phyloP scores from a whole-genome alignment of 1,140 invertebrate genomes.

The Macrosteles quadrilineatus region DNA sequence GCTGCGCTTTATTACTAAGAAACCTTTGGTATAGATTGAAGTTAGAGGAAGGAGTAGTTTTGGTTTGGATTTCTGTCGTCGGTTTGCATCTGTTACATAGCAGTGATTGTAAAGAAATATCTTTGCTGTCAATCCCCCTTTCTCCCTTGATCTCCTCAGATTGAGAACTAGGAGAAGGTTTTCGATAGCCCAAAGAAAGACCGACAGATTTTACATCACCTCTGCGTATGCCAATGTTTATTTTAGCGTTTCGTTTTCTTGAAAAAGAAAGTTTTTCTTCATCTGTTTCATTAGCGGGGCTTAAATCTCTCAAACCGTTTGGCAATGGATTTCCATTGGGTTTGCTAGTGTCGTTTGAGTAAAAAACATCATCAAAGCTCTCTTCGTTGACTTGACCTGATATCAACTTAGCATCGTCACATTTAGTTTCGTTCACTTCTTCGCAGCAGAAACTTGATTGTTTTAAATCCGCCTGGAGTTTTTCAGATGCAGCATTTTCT shows the following conservation, averaged over 20 bases:
- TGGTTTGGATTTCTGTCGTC: not conserved
- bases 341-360: constrained; percentile 16
- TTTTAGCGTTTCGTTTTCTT: constrained; percentile 39
- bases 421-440: constrained; percentile 17
- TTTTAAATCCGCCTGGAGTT: not conserved
- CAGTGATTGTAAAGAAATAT: constrained; percentile 28
- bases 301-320: not conserved
- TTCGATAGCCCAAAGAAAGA: constrained; percentile 24
- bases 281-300: constrained; percentile 31
- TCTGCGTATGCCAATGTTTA: constrained; percentile 38
- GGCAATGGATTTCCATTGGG: not conserved
- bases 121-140: constrained; percentile 8
- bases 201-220: constrained; percentile 35
- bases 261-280: constrained; percentile 41
- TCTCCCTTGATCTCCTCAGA: constrained; percentile 28
- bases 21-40: constrained; percentile 33
- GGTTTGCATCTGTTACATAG: constrained; percentile 37
- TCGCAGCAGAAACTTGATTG: constrained; percentile 1
- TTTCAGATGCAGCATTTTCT: not conserved
- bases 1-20: constrained; percentile 26
- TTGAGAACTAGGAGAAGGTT: constrained; percentile 1
- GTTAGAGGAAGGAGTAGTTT: not conserved
- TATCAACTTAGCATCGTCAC: constrained; percentile 25
- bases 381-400: constrained; percentile 5
- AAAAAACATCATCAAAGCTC: constrained; percentile 26